phyloP scores from a whole-genome alignment of 2,797 vertebrate species.

The Hylomyscus alleni region DNA sequence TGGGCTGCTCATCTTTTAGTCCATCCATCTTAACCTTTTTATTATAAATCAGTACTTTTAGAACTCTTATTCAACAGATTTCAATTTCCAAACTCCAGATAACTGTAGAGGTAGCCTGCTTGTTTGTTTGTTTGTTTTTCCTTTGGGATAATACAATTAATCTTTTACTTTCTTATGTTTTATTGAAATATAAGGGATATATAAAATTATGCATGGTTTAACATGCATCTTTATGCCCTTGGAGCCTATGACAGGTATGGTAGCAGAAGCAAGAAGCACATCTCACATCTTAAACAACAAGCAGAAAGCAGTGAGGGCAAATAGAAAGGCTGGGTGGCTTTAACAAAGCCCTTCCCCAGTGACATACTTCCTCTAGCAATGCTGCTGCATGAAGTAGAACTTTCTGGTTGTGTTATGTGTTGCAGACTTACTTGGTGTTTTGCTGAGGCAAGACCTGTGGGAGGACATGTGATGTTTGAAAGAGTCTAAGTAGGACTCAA shows the following conservation, averaged over 20 bases:
- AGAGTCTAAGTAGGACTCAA: neutral
- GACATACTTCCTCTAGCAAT: neutral
- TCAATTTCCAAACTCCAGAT: neutral
- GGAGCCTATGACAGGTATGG: no score
- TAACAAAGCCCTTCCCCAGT: neutral
- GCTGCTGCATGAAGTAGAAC: neutral
- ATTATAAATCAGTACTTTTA: neutral
- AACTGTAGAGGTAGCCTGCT: no score
- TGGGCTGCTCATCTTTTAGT: neutral
- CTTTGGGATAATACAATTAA: neutral
- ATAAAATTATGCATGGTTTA: neutral
- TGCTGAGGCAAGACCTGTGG: neutral
- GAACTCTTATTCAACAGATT: neutral
- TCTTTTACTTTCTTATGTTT: neutral
- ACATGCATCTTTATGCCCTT: neutral
- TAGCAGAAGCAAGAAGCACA: neutral
- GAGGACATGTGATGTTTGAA: neutral
- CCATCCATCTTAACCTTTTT: neutral
- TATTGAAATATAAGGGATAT: neutral
- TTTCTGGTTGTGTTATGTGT: neutral
- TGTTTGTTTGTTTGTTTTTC: neutral
- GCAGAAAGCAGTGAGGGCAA: neutral
- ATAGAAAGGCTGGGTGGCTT: no score
- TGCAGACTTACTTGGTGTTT: neutral
- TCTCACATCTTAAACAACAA: neutral